Conservation (phyloP, 2,797 vertebrate species). For the Myotis planiceps region DNA sequence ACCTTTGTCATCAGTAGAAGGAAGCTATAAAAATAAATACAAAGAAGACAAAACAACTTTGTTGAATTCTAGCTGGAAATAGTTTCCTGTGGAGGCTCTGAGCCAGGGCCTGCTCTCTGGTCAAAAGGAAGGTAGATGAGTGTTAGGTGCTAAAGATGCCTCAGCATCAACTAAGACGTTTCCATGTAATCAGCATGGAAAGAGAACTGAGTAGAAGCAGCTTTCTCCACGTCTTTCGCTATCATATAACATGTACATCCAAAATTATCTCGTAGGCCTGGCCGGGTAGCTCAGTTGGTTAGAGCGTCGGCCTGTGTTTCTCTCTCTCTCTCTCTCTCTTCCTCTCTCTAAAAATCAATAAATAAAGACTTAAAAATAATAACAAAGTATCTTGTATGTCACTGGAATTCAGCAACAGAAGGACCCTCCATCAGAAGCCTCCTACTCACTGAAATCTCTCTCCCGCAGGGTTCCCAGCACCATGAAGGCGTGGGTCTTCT, state of each 20-base stretch:
- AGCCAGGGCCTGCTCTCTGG: not conserved
- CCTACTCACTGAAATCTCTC: not conserved
- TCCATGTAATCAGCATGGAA: not conserved
- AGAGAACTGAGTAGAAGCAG: not conserved
- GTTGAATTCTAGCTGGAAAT: not conserved
- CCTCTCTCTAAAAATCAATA: not conserved
- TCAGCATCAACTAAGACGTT: not conserved
- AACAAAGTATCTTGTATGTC: not conserved
- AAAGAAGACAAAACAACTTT: not conserved
- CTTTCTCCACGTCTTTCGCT: not conserved
- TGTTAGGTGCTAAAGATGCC: not conserved
- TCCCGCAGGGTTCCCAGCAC: constrained; percentile 88
- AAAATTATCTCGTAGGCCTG: not conserved
- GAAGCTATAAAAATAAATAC: constrained; percentile 46
- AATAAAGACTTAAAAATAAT: not conserved
- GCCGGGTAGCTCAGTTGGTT: not conserved
- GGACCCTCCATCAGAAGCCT: not conserved
- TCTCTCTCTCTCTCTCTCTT: not conserved
- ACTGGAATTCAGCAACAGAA: not conserved
- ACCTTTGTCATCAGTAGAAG: constrained; percentile 28
- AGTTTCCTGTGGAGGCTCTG: constrained; percentile 5
- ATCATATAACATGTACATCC: accelerated
- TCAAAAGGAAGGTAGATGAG: not conserved
- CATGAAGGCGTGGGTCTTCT: constrained; percentile 98
- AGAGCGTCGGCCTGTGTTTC: not conserved